A percentile compares a stretch with the other conserved stretches of the same genome.
Evolutionary conservation across 1,140 invertebrate genomes (phyloP).

Genomic region (Drosophila teissieri): DNA sequence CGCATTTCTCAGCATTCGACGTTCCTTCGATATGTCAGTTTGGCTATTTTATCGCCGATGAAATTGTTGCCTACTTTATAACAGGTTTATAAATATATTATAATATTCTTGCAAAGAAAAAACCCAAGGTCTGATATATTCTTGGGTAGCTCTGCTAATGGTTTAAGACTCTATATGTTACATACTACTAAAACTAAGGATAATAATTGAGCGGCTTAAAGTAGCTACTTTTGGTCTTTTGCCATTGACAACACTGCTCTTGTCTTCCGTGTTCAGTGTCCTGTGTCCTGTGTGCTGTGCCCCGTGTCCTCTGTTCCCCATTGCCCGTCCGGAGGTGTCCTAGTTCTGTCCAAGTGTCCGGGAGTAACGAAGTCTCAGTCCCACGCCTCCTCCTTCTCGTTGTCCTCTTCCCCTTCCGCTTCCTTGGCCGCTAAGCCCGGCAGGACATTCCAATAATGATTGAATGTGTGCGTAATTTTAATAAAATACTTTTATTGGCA

Average conservation of each 20-base stretch:
- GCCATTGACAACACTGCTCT: neutral
- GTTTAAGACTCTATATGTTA: no score
- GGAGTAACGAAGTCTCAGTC: constrained; percentile 5
- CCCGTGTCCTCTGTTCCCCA: constrained; percentile 3
- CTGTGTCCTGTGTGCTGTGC: constrained; percentile 2
- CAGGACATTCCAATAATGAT: constrained; percentile 80
- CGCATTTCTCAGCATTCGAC: constrained; percentile 2
- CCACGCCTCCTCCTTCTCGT: constrained; percentile 14
- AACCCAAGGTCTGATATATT: no score
- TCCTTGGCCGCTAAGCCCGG: constrained; percentile 34
- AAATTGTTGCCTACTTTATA: neutral
- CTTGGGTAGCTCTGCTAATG: no score
- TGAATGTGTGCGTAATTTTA: constrained; percentile 81
- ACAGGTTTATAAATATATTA: no score
- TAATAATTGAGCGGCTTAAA: no score
- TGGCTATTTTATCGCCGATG: neutral
- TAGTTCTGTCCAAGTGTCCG: constrained; percentile 23
- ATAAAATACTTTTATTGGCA: constrained; percentile 82
- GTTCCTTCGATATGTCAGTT: neutral
- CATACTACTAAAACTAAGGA: no score
- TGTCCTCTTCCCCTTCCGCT: no score
- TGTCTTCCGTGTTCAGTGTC: neutral
- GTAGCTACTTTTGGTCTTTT: neutral
- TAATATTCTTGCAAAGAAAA: neutral
- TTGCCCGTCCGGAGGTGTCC: constrained; percentile 2